Evolutionary conservation across 2,888 invertebrate species (phyloP).

Genomic region (Seladonia tumulorum): DNA sequence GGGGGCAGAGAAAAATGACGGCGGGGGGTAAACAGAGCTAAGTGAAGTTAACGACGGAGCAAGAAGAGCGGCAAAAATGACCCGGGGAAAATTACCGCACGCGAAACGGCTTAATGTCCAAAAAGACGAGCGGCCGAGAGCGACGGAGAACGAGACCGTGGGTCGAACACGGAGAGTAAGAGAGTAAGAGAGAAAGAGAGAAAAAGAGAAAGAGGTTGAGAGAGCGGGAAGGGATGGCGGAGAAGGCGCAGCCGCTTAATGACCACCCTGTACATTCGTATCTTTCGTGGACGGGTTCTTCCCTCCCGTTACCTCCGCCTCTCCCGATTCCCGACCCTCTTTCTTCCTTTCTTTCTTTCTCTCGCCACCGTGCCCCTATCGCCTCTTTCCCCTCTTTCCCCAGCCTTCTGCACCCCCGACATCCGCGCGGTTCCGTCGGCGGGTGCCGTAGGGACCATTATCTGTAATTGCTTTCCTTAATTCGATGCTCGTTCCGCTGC

Average conservation of each 20-base stretch:
- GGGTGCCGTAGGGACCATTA: constrained; percentile 76
- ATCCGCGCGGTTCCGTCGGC: constrained; percentile 49
- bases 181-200: background rate
- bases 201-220: background rate
- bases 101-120: constrained; percentile 80
- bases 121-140: constrained; percentile 61
- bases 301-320: constrained; percentile 21
- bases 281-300: constrained; percentile 63
- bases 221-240: constrained; percentile 7
- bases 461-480: constrained; percentile 81
- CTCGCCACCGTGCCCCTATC: background rate
- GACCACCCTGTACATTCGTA: constrained; percentile 74
- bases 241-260: constrained; percentile 67
- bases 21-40: constrained; percentile 76
- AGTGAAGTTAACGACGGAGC: constrained; percentile 78
- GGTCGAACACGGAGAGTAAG: background rate
- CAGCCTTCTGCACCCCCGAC: background rate
- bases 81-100: constrained; percentile 73
- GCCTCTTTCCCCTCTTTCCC: background rate
- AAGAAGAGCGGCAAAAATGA: constrained; percentile 76
- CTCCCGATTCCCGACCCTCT: constrained; percentile 29
- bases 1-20: constrained; percentile 58
- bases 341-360: constrained; percentile 29
- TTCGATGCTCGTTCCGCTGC: constrained; percentile 70
- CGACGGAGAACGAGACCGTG: background rate